phyloP scores from a whole-genome alignment of 2,797 vertebrate genomes.

The Spinus pinus region DNA sequence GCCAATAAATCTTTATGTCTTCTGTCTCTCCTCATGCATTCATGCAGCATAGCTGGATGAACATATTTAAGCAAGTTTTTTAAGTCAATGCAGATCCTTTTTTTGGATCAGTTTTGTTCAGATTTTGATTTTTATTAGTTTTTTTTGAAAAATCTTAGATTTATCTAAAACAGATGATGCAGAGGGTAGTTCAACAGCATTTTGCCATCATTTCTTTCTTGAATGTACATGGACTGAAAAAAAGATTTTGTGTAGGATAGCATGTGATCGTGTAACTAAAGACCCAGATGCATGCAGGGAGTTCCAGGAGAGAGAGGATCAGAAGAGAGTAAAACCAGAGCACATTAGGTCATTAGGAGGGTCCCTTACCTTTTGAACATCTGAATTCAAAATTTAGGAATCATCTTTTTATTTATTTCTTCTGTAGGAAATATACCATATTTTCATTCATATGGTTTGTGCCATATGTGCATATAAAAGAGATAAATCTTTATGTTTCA shows the following conservation, averaged over 20 bases:
- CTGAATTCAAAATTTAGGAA: not conserved
- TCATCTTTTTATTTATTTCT: not conserved
- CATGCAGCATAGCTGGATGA: not conserved
- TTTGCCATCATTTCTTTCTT: not conserved
- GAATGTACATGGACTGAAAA: not conserved
- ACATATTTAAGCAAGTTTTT: not conserved
- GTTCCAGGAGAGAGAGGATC: not conserved
- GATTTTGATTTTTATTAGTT: not conserved
- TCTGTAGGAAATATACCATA: not conserved
- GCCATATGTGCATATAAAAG: not conserved
- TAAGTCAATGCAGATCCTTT: not conserved
- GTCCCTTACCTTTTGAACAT: not conserved
- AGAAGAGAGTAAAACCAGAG: not conserved
- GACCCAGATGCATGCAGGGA: not conserved
- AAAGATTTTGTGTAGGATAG: not conserved
- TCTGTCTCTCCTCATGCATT: not conserved
- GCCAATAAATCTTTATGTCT: not conserved
- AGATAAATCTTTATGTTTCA: constrained; percentile 29
- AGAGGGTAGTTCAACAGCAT: not conserved
- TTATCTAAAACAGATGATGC: not conserved
- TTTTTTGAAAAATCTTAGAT: not conserved
- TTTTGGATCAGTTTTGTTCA: not conserved
- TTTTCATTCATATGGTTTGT: not conserved
- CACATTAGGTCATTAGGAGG: not conserved
- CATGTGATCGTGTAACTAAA: not conserved